These are phyloP conservation scores for Rhinolophus sinicus DNA, from an alignment of 2,113 vertebrate genomes.

Conservation along the genomic window DNA sequence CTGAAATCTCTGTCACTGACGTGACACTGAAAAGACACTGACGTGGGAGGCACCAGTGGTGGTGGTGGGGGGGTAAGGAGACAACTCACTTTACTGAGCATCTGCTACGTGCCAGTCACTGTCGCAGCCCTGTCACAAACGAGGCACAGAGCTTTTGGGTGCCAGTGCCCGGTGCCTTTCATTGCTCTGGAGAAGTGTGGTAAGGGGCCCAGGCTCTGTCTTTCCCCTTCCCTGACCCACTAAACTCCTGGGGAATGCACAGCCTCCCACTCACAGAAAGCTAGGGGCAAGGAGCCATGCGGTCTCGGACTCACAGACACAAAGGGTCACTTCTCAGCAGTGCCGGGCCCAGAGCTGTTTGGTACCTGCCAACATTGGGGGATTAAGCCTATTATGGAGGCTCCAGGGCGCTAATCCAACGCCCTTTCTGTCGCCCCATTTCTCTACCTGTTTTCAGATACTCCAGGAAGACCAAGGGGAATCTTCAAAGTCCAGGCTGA, in stretches of 20 bases:
- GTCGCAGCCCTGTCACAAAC: rapidly evolving
- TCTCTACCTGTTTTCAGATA: constrained; percentile 65
- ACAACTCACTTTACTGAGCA: background rate
- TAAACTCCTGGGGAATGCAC: background rate
- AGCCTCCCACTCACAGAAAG: background rate
- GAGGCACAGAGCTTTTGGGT: background rate
- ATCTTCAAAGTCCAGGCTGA: constrained; percentile 67
- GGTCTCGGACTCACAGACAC: background rate
- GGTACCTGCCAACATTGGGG: background rate
- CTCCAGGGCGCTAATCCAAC: background rate
- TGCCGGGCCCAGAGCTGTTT: rapidly evolving
- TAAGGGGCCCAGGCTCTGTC: background rate
- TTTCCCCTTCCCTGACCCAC: rapidly evolving
- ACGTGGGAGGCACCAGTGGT: rapidly evolving
- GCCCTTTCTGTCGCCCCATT: background rate
- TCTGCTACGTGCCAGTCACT: rapidly evolving
- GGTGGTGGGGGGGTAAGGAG: too few relatives aligned
- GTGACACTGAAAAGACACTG: background rate
- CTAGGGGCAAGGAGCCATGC: rapidly evolving
- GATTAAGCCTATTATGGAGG: constrained; percentile 1
- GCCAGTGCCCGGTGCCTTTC: background rate
- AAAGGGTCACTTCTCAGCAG: background rate
- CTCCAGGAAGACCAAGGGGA: constrained; percentile 62
- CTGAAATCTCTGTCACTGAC: background rate
- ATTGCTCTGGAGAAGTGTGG: background rate